Base-by-base conservation (phyloP, 1,140 invertebrate genomes). In the Rhagoletis zephyria region DNA sequence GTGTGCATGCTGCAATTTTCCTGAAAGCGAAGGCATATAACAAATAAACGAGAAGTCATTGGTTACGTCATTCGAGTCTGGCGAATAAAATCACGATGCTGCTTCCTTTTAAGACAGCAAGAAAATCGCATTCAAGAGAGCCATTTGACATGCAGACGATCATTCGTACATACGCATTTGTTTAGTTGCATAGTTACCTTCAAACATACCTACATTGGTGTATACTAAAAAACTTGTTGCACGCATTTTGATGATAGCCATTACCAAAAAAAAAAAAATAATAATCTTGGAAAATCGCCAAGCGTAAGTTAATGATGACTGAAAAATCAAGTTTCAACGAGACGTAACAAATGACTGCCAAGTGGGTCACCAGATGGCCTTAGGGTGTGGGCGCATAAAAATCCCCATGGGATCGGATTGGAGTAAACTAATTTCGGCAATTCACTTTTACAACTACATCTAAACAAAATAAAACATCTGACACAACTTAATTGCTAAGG, bases 301-400 rank as follows among this genome's bases (percentile, higher is more conserved):
- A 40, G 19, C 64, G 63, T 64, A 67, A 67, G 40, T 67, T 56
- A 56, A 67, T 40, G 30, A 30, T 30, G 0, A 30, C 64, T 30
- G 30, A 40, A 9, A 65, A 16, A 45, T 40, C 67, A 10, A 45
- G 42, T 48, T 74, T 74, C 16, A 16, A 45, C 67, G 0, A 74
- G 42, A 74, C 42, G 42, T 14, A 40, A 74, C 67, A 74, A 74
- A 48, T 74, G 42, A 42, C 67, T 45, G 40, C 4, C 6, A 45
- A 74, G 67, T 74, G 67, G 67, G 42, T 74, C 67, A 40, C 14
- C 14, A n/a, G 67, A 48, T 74, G 67, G 67, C 67, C 42, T 48
- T 10, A 48, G 14, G 45, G 67, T 48, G 14, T 74, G 67, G 42
- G 42, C 42, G 67, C 4, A 74, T 48, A 45, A 74, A 74, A 74